A percentile compares a stretch with the other conserved stretches of the same genome.
Conservation (phyloP, 2,888 invertebrate species). For the Trisateles emortualis region DNA sequence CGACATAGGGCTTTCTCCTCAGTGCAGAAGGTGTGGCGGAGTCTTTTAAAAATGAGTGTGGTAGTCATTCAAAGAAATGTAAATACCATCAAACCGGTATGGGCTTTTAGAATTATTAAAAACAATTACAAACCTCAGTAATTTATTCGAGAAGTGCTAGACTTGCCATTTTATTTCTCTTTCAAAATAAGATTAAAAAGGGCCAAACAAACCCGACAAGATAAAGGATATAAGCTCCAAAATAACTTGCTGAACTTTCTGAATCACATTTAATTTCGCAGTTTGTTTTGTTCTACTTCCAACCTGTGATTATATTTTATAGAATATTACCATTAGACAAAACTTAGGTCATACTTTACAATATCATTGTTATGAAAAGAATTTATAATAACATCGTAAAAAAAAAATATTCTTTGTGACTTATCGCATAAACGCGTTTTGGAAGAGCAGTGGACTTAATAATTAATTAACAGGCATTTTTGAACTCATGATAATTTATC, state of each 20-base stretch:
- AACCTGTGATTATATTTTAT: slow-evolving; percentile 30
- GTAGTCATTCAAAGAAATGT: no score
- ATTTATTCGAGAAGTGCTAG: slow-evolving; percentile 14
- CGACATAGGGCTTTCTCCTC: no score
- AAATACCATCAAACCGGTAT: background rate
- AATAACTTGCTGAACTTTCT: slow-evolving; percentile 57
- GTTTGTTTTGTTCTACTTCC: slow-evolving; percentile 47
- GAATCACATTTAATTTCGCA: slow-evolving; percentile 60
- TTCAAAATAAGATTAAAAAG: slow-evolving; percentile 54
- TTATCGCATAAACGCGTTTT: no score
- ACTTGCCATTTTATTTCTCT: slow-evolving; percentile 22
- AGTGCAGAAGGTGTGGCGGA: no score
- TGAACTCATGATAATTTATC: no score
- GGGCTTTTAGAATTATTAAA: background rate
- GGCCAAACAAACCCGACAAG: slow-evolving; percentile 51
- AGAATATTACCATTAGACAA: slow-evolving; percentile 17
- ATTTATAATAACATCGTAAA: no score
- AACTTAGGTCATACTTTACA: no score
- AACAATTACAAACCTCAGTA: slow-evolving; percentile 8
- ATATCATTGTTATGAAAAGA: no score
- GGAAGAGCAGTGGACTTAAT: no score
- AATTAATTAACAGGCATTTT: no score
- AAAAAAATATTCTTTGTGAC: no score
- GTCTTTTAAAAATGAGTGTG: no score
- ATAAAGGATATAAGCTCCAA: slow-evolving; percentile 55